phyloP scores from a whole-genome alignment of 2,113 vertebrate genomes.

The Mobula birostris region DNA sequence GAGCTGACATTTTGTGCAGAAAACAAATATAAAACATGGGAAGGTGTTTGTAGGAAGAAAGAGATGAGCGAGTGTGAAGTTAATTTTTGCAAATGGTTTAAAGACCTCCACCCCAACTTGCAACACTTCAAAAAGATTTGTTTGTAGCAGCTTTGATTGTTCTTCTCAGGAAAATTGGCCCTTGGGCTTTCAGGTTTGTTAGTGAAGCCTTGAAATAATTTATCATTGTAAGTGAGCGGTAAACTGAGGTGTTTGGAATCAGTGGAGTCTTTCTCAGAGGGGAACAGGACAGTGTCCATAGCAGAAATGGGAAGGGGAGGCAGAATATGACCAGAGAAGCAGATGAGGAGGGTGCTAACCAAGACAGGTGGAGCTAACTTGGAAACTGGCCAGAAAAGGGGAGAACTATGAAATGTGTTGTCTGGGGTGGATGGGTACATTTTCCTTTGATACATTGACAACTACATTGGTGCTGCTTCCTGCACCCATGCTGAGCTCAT shows the following conservation, averaged over 20 bases:
- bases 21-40: not conserved
- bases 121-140: not conserved
- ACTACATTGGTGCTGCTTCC: too few relatives aligned
- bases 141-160: not conserved
- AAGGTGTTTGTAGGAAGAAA: too few relatives aligned
- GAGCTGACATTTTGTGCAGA: not conserved
- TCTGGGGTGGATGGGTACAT: too few relatives aligned
- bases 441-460: too few relatives aligned
- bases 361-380: too few relatives aligned
- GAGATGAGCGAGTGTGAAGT: not conserved
- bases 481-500: too few relatives aligned
- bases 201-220: not conserved
- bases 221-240: not conserved
- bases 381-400: too few relatives aligned
- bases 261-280: not conserved
- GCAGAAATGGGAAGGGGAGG: not conserved
- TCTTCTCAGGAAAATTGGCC: not conserved
- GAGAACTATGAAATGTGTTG: too few relatives aligned
- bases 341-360: too few relatives aligned
- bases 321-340: not conserved
- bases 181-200: not conserved
- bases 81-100: not conserved
- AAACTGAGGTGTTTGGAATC: not conserved
- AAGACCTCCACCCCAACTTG: not conserved
- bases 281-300: not conserved